Evolutionary conservation across 2,113 vertebrate species (phyloP), one percentile per base, ranked within the genome.

Genomic region (Nothocercus nigrocapillus): DNA sequence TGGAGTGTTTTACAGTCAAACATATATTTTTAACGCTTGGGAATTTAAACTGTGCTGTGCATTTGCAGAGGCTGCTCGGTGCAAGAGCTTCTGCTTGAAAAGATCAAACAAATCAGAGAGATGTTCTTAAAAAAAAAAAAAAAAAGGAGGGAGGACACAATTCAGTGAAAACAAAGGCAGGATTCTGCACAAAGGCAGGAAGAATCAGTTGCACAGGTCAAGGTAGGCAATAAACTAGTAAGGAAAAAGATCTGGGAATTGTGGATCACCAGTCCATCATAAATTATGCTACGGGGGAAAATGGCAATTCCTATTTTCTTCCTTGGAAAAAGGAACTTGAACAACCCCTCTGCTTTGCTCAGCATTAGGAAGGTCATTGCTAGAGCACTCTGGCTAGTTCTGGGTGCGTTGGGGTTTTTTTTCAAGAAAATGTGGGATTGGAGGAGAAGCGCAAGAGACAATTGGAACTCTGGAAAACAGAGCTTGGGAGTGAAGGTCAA

Each of bases 101-200:
- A 93, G 93, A 96, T 95, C 88, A 95, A 95, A 96, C 90, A 95
- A 96, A 97, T 94, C 90, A 90, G 56, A 93, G 90, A 93, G 92
- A 92, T 72, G 69, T 78, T 93, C 73, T 36, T 9, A 51, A 93
- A 73, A 40, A 68, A 91, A 94, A 74, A 82, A 78, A 67, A 88
- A 25, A 72, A 47, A 9, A 56, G 45, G 75, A 83, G n/a, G 36
- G 32, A 81, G 73, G 86, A 93, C 92, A 85, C 73, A 89, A 90
- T 76, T 93, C 91, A 69, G 42, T 64, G 81, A 84, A 92, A 92
- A 86, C 17, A 38, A 92, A 89, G 66, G 61, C 54, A 92, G 83
- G 83, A 84, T 79, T 86, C 93, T 64, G 82, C 84, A 86, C 38
- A 58, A 4, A 59, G 56, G 64, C 51, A 86, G 86, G 47, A 92